These are phyloP conservation scores for Cassiopea andromeda DNA, from an alignment of 30 jellyfish, hydroid and myxozoan species.

Conservation along the genomic window DNA sequence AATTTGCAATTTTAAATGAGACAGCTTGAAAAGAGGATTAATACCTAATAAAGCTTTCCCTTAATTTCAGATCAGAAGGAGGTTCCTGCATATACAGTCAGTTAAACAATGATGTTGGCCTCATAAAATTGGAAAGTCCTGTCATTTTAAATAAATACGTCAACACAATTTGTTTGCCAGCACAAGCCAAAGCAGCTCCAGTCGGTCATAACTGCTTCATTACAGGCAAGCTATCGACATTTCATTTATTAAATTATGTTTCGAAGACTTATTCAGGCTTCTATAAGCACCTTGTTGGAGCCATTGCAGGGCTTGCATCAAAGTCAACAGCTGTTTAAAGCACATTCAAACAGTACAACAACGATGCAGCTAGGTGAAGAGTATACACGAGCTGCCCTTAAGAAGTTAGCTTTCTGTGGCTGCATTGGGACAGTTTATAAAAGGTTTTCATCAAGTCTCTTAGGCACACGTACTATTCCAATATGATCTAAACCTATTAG, in stretches of 20 bases:
- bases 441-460: no score
- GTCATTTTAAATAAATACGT: constrained; percentile 26
- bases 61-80: background rate
- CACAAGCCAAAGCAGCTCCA: constrained; percentile 3
- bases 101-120: constrained; percentile 38
- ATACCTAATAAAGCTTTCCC: background rate
- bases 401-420: no score
- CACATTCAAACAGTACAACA: no score
- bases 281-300: background rate
- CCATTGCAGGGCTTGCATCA: no score
- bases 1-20: background rate
- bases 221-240: constrained; percentile 22
- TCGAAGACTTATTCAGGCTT: background rate
- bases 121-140: constrained; percentile 37
- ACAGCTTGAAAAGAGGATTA: background rate
- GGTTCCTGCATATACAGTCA: constrained; percentile 14
- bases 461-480: no score
- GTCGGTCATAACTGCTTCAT: constrained; percentile 41
- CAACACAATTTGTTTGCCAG: constrained; percentile 45
- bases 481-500: no score
- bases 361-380: background rate
- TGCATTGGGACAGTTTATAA: no score
- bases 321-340: no score
- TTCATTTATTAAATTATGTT: background rate
- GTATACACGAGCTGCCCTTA: background rate